phyloP scores from a whole-genome alignment of 30 jellyfish, hydroid and myxozoan genomes.

The Cassiopea xamachana region DNA sequence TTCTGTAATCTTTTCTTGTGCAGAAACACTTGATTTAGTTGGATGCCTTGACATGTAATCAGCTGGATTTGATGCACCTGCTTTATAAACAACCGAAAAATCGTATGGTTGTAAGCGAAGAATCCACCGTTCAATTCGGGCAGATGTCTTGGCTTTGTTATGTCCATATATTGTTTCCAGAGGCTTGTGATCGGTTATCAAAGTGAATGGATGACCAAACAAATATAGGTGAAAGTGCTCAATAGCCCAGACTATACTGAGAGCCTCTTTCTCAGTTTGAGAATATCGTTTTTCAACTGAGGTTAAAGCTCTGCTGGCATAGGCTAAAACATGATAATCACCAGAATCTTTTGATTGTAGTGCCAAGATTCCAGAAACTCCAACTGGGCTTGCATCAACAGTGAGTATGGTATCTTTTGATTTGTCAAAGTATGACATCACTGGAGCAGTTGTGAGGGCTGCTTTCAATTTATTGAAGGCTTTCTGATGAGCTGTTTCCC shows the following conservation, averaged over 20 bases:
- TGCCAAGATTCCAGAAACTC: constrained; percentile 38
- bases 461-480: constrained; percentile 15
- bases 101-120: constrained; percentile 35
- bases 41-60: constrained; percentile 48
- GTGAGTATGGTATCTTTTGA: constrained; percentile 15
- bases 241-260: constrained; percentile 40
- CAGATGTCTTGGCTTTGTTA: constrained; percentile 36
- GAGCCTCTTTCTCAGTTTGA: constrained; percentile 40
- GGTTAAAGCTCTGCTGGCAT: constrained; percentile 33
- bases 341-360: constrained; percentile 5
- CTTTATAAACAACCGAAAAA: constrained; percentile 11
- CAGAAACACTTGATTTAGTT: background rate
- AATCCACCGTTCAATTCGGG: constrained; percentile 50
- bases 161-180: constrained; percentile 16
- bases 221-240: constrained; percentile 27
- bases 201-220: constrained; percentile 26
- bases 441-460: constrained; percentile 42
- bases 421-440: constrained; percentile 39
- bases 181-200: constrained; percentile 59
- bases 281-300: constrained; percentile 45
- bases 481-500: constrained; percentile 17
- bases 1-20: background rate
- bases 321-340: constrained; percentile 11
- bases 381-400: constrained; percentile 50
- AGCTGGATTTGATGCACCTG: constrained; percentile 48